A percentile compares a stretch with the other conserved stretches of the same genome.
These are phyloP conservation scores for Aleiodes leptofemur DNA, from an alignment of 2,888 invertebrate genomes.

Conservation along the genomic window DNA sequence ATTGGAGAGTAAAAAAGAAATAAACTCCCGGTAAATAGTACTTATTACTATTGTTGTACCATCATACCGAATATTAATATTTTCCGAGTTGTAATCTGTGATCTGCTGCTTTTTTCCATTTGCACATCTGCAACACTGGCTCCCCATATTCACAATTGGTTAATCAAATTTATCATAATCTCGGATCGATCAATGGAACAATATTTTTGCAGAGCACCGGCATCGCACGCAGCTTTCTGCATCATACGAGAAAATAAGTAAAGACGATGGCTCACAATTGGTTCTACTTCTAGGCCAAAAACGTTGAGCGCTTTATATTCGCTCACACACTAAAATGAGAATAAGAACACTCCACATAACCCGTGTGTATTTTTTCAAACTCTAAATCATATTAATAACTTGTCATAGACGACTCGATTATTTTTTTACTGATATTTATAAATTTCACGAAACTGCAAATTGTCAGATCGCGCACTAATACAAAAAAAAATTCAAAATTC, in stretches of 20 bases:
- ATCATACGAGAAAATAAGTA: not conserved
- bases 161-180: slow-evolving; percentile 9
- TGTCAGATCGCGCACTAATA: no score
- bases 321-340: slow-evolving; percentile 57
- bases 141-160: slow-evolving; percentile 66
- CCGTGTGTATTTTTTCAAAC: not conserved
- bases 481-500: no score
- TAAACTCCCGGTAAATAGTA: not conserved
- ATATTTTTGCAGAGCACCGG: not conserved
- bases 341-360: slow-evolving; percentile 50
- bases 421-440: slow-evolving; percentile 46
- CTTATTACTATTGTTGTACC: not conserved
- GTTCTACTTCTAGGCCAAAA: slow-evolving; percentile 34
- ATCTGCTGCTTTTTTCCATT: slow-evolving; percentile 63
- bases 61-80: slow-evolving; percentile 62
- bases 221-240: not conserved
- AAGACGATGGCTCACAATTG: not conserved
- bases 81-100: slow-evolving; percentile 62
- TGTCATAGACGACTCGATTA: slow-evolving; percentile 47
- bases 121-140: slow-evolving; percentile 74
- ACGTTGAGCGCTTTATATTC: slow-evolving; percentile 46
- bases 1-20: slow-evolving; percentile 1
- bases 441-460: no score
- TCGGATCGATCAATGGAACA: not conserved
- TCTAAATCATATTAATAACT: not conserved